Evolutionary conservation across 2,797 vertebrate genomes (phyloP), one percentile per base, ranked within the genome.

Genomic region (Intellagama lesueurii): DNA sequence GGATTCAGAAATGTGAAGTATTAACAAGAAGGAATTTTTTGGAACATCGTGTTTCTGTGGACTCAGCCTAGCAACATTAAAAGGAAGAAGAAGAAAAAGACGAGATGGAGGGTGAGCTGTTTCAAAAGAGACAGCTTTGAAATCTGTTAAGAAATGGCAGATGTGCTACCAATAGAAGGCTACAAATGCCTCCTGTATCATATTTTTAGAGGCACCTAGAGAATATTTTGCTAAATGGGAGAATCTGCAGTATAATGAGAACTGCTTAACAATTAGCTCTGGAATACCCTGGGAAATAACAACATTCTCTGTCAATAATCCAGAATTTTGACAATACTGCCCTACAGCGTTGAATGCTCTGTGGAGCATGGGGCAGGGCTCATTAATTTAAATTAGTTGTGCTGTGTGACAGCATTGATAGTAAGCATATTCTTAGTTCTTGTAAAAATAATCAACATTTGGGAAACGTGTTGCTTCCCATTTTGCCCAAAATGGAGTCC

Each of bases 121-220:
- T 93, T 87, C 90, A 90, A 89, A 93, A 87, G 22, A 1, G 9
- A 79, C 81, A 22, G 76, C 24, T 94, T 93, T 91, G 91, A 95
- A 81, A 72, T 66, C 77, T 47, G n/a, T 72, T 88, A 73, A 79
- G 87, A 94, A 91, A 56, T 83, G 91, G 76, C 85, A 83, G 49
- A 47, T 92, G 19, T 56, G 95, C 86, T 88, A 91, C 85, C 78
- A 88, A 78, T 24, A 93, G 94, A 95, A 87, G 66, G 28, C 90
- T 87, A 92, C n/a, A 92, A 92, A 91, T 75, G 78, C 83, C 88
- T 95, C 3, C 11, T 89, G 90, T 96, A 94, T 95, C 88, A 90
- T 12, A 92, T 66, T 90, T 83, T 89, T 87, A 92, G 73, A n/a
- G 85, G 47, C 2, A 2, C 78, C 76, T 86, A 91, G 86, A 88